phyloP scores from a whole-genome alignment of 2,888 invertebrate species.

The Sericinus montela region DNA sequence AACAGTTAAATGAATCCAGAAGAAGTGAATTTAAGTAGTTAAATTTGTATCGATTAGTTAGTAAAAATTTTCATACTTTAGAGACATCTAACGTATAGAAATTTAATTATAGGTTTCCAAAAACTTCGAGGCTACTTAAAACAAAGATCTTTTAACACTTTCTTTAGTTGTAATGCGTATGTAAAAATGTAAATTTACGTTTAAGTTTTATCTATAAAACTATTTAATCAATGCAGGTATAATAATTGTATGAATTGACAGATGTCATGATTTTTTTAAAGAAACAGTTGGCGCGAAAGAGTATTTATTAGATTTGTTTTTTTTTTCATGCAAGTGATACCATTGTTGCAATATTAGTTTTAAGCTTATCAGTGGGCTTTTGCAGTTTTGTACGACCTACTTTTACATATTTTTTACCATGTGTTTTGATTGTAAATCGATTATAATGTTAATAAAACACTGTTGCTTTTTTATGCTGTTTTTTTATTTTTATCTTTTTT shows the following conservation, averaged over 20 bases:
- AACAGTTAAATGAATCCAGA: not conserved
- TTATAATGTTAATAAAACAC: conserved; percentile 70
- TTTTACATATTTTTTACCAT: conserved; percentile 27
- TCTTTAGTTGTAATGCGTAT: conserved; percentile 41
- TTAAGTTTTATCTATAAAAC: conserved; percentile 21
- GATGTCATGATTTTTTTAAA: not conserved
- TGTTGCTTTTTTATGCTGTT: conserved; percentile 58
- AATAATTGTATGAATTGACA: conserved; percentile 12
- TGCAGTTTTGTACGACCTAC: conserved; percentile 44
- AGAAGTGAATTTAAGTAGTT: not conserved
- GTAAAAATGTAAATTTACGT: conserved; percentile 62
- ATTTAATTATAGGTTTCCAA: conserved; percentile 15
- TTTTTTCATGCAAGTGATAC: conserved; percentile 62
- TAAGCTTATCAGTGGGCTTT: conserved; percentile 53
- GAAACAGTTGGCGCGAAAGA: conserved; percentile 18
- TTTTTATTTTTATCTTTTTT: conserved; percentile 22
- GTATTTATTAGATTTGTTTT: conserved; percentile 31
- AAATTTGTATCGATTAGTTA: conserved; percentile 1
- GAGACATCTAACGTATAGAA: conserved; percentile 29
- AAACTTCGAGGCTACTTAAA: conserved; percentile 19
- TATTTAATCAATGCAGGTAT: conserved; percentile 15
- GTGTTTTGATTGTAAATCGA: conserved; percentile 37
- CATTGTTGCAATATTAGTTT: conserved; percentile 74
- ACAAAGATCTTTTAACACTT: conserved; percentile 23
- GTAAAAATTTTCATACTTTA: conserved; percentile 28